Percentiles rank a stretch among this genome's conserved stretches.
Conservation (phyloP, 2,113 vertebrate species). For the western clawed frog (Xenopus tropicalis) region DNA sequence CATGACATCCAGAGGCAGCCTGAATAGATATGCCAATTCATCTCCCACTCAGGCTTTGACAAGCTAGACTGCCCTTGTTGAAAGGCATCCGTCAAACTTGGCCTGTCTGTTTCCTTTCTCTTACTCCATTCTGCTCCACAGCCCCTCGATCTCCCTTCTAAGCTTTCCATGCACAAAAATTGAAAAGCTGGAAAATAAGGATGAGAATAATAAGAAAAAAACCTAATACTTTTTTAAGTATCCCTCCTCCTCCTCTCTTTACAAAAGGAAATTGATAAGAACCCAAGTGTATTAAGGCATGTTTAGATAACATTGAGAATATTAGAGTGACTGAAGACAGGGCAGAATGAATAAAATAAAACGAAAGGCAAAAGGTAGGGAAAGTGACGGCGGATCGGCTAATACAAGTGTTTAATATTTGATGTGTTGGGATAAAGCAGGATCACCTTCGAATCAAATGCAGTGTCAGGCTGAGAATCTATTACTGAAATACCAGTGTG, state of each 20-base stretch:
- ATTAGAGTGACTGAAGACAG: conserved; percentile 73
- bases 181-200: conserved; percentile 78
- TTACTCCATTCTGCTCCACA: conserved; percentile 52
- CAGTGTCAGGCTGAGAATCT: conserved; percentile 99
- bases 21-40: conserved; percentile 94
- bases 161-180: conserved; percentile 76
- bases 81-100: conserved; percentile 95
- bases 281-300: conserved; percentile 74
- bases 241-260: conserved; percentile 52
- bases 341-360: conserved; percentile 58
- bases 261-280: conserved; percentile 73
- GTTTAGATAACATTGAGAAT: conserved; percentile 94
- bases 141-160: conserved; percentile 62
- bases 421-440: conserved; percentile 99
- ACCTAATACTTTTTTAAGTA: conserved; percentile 74
- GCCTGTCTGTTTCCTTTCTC: conserved; percentile 56
- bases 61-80: conserved; percentile 98
- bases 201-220: conserved; percentile 51
- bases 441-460: conserved; percentile 98
- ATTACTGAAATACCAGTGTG: conserved; percentile 96
- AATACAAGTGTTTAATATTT: conserved; percentile 99
- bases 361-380: conserved; percentile 75
- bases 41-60: conserved; percentile 90
- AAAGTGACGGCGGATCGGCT: conserved; percentile 94
- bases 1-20: conserved; percentile 84